Conservation (phyloP, 2,113 vertebrate species). For the Peromyscus leucopus region DNA sequence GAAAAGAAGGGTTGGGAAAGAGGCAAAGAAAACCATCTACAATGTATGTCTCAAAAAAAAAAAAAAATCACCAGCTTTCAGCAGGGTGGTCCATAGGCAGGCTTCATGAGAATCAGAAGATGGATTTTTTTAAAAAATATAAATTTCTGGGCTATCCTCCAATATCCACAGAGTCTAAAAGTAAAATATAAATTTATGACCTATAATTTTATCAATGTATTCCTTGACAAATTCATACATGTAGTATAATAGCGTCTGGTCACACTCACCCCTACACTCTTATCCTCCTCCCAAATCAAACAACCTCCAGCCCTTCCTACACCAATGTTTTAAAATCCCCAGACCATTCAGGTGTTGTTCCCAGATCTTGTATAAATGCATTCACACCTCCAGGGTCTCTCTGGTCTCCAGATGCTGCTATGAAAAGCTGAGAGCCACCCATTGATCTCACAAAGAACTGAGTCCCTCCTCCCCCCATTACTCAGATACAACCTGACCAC, state of each 20-base stretch:
- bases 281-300: neutral
- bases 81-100: neutral
- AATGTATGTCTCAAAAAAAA: neutral
- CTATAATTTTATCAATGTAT: neutral
- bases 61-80: neutral
- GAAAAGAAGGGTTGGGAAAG: neutral
- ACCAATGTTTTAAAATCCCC: neutral
- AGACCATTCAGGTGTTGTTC: neutral
- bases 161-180: slow-evolving; percentile 6
- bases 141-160: neutral
- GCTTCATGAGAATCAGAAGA: neutral
- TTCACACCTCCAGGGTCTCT: neutral
- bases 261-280: neutral
- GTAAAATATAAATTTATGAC: neutral
- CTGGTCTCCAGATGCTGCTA: neutral
- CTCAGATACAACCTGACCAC: neutral
- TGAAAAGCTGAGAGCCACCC: too few species aligned
- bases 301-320: neutral
- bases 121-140: neutral
- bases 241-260: neutral
- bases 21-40: neutral
- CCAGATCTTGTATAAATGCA: neutral
- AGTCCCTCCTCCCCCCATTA: neutral
- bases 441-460: neutral
- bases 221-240: neutral